These are phyloP conservation scores for Cantharis flavilabris DNA, from an alignment of 2,888 invertebrate species.

Conservation along the genomic window DNA sequence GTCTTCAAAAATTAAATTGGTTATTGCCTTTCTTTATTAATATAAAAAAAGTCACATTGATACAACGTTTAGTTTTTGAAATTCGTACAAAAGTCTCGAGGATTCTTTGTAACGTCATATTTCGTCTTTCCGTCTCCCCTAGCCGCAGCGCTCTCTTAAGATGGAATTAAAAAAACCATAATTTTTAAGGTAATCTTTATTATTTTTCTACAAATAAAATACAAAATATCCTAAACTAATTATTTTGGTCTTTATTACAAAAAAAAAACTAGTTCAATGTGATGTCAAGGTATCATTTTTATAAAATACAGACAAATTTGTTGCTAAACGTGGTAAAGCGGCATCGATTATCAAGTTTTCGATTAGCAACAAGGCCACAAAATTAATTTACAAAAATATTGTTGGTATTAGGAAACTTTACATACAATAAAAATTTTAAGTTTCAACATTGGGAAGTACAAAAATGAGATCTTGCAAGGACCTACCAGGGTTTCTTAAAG, in stretches of 20 bases:
- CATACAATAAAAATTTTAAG: neutral
- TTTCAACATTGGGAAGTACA: slow-evolving; percentile 46
- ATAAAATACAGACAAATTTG: neutral
- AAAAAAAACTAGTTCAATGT: neutral
- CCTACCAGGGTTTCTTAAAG: slow-evolving; percentile 41
- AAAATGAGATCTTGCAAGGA: slow-evolving; percentile 51
- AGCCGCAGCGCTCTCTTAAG: too few relatives aligned
- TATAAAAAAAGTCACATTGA: too few relatives aligned
- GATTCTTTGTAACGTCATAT: too few relatives aligned
- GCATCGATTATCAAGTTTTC: neutral
- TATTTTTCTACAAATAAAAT: neutral
- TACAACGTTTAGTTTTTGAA: too few relatives aligned
- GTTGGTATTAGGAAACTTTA: neutral
- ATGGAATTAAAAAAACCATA: neutral
- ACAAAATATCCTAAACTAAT: neutral
- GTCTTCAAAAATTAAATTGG: too few relatives aligned
- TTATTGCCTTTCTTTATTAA: too few relatives aligned
- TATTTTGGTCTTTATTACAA: neutral
- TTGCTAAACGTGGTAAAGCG: neutral
- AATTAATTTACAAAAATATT: neutral
- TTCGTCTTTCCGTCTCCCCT: too few relatives aligned
- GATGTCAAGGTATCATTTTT: neutral
- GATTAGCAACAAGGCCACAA: neutral
- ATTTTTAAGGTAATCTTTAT: neutral
- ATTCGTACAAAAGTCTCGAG: too few relatives aligned